Evolutionary conservation across 2,888 invertebrate species (phyloP), one percentile per base, ranked within the genome.

Genomic region (Drosophila atripex): DNA sequence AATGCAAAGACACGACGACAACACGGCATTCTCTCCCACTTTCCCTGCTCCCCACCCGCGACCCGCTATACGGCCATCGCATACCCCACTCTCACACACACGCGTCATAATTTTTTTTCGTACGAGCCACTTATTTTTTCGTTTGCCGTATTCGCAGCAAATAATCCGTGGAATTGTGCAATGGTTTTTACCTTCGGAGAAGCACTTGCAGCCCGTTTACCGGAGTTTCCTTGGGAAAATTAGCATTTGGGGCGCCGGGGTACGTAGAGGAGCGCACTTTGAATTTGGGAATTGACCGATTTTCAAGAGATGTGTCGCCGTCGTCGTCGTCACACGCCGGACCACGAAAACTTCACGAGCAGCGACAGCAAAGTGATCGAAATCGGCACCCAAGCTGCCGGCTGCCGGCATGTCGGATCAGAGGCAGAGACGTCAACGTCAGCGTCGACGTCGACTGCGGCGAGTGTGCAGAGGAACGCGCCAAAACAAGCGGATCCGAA

Each of bases 1-100:
- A 79, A 83, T 86, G 87, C 87, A 86, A 80, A 80, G 85, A 84
- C 76, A 84, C 85, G 82, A 80, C 87, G 82, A 65, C 83, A 83
- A 63, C 51, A 50, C 50, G 30, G 47, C 45, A 32, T 45, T 63
- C 63, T 64, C 43, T 64, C 32, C 63, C 64, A 63, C 65, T 43
- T 43, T 49, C 50, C 59, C 46, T 55, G 18, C 54, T 50, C 16
- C 53, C 56, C 38, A 35, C 55, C 38, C 57, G 49, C 51, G 50
- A 39, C 61, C 51, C n/a, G 32, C 63, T 58, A 46, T 70, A 23
- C 28, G 16, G 46, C 38, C 58, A 57, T 38, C 68, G 64, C 79
- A 79, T 84, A 80, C 82, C 87, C 35, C 35, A 35, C 35, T 35
- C 35, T 83, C 80, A 80, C 87, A 82, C 74, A 84, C 78, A 76